Evolutionary conservation across 2,888 invertebrate genomes (phyloP).

Genomic region (Drosophila peninsularis): DNA sequence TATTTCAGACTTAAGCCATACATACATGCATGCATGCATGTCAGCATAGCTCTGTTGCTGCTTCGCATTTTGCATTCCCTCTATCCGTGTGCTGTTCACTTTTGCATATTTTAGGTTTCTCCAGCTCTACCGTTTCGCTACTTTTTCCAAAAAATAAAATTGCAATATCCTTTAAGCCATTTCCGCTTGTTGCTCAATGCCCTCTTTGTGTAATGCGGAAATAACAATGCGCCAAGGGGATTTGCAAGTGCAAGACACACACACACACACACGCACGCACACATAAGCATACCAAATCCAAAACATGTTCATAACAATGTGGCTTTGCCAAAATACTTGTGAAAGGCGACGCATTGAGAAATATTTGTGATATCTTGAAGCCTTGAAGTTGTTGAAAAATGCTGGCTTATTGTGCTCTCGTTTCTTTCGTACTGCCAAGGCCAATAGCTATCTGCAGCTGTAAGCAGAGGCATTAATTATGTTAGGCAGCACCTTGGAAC

Average conservation of each 20-base stretch:
- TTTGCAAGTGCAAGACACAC: constrained; percentile 35
- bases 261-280: background rate
- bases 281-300: constrained; percentile 22
- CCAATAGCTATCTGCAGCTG: constrained; percentile 21
- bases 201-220: constrained; percentile 70
- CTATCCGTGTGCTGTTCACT: constrained; percentile 23
- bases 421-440: constrained; percentile 26
- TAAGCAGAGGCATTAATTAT: constrained; percentile 35
- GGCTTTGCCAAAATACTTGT: constrained; percentile 44
- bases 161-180: constrained; percentile 79
- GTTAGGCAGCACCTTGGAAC: constrained; percentile 31
- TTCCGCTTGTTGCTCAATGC: constrained; percentile 74
- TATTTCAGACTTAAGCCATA: background rate
- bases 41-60: constrained; percentile 13
- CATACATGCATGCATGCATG: background rate
- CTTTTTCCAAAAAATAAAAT: constrained; percentile 52
- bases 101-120: constrained; percentile 55
- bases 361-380: constrained; percentile 45
- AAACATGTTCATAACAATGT: constrained; percentile 41
- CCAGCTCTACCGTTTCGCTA: constrained; percentile 30
- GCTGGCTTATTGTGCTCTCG: constrained; percentile 20
- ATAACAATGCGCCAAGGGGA: constrained; percentile 69
- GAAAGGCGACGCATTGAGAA: constrained; percentile 27
- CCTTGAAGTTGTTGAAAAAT: constrained; percentile 38
- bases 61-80: constrained; percentile 36